Evolutionary conservation across 2,797 vertebrate species (phyloP), one percentile per base, ranked within the genome.

Genomic region (Parambassis ranga): DNA sequence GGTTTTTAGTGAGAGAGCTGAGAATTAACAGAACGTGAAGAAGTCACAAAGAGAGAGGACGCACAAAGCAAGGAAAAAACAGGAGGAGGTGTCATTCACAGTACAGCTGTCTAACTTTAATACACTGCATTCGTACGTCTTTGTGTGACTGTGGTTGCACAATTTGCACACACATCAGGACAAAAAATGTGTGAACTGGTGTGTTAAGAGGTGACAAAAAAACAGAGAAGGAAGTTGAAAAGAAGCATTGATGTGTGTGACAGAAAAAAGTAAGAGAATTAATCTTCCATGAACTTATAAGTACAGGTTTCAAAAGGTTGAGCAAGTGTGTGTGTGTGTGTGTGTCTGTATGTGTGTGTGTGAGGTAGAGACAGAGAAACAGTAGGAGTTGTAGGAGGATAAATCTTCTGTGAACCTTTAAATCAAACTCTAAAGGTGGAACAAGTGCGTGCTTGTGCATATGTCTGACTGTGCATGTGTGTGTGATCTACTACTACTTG

Each of bases 231-330:
- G 16, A 62, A 57, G 46, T 42, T 58, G 10, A 66, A 74, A 70
- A 31, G 39, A 63, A 49, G 32, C 46, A 20, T 31, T 15, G 7
- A 20, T 41, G 46, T 49, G 36, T 63, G 35, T 46, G 47, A 62
- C 18, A 73, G 35, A 67, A 56, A 71, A 46, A 62, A 66, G 49
- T 19, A 18, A 8, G 28, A 46, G 46, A 75, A 71, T 78, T 78
- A 78, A 83, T 79, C 77, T 74, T 26, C 57, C 60, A 44, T 78
- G 57, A 71, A 77, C 39, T 70, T 65, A 30, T 71, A 68, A 83
- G 50, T 69, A 43, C 39, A 68, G 65, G 60, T 65, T 75, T 65
- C 70, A 38, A 78, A 74, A 80, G 78, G 71, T 66, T 79, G 72
- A 62, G 51, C 10, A 35, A 57, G 57, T 52, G 56, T 53, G 44